Evolutionary conservation across 2,113 vertebrate genomes (phyloP).

Genomic region (Zingel zingel): DNA sequence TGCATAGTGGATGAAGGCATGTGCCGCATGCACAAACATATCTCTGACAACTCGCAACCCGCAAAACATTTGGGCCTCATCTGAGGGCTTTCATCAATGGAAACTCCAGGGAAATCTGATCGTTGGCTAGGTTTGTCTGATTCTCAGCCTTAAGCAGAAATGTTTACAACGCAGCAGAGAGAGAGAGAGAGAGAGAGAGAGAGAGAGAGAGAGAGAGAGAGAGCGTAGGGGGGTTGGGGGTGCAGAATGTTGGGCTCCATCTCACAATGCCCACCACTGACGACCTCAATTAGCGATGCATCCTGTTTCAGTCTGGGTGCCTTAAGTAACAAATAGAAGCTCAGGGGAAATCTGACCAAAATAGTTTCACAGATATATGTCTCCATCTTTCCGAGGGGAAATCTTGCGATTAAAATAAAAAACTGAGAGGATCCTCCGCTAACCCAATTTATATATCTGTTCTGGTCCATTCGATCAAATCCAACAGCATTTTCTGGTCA

Average conservation of each 20-base stretch:
- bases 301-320: slow-evolving; percentile 39
- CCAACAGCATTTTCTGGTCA: neutral
- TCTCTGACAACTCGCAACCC: neutral
- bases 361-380: slow-evolving; percentile 22
- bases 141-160: slow-evolving; percentile 29
- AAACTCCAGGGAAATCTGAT: slow-evolving; percentile 66
- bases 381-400: neutral
- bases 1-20: slow-evolving; percentile 31
- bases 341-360: slow-evolving; percentile 37
- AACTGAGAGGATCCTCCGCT: neutral
- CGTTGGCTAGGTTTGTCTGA: slow-evolving; percentile 29
- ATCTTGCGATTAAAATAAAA: slow-evolving; percentile 15
- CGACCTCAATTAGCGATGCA: slow-evolving; percentile 50
- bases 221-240: neutral
- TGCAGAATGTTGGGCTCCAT: neutral
- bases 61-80: slow-evolving; percentile 38
- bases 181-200: neutral
- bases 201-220: neutral
- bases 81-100: slow-evolving; percentile 46
- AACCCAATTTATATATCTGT: neutral
- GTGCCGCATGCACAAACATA: slow-evolving; percentile 27
- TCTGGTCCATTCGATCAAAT: too few species aligned
- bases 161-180: slow-evolving; percentile 24
- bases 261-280: slow-evolving; percentile 34
- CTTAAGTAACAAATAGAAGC: slow-evolving; percentile 34